Evolutionary conservation across 2,113 vertebrate species (phyloP), one percentile per base, ranked within the genome.

Genomic region (Indicator maculatus): DNA sequence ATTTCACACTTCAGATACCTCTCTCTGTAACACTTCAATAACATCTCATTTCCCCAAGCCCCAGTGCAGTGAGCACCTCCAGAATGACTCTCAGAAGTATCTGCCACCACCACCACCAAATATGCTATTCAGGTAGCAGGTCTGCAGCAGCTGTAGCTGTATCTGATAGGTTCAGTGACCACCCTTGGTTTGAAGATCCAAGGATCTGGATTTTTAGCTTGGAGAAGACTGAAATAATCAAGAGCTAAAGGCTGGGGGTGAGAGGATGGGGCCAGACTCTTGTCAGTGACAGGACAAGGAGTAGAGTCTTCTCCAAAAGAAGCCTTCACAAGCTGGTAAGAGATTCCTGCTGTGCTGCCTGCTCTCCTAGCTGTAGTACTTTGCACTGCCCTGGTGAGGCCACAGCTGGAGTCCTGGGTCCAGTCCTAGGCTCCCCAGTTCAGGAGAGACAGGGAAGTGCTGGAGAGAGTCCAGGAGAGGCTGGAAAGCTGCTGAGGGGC

Each of bases 271-370:
- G 47, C 47, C 47, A 50, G 47, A 50, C 21, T 45, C 16, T 19
- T 16, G 15, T 45, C 17, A 45, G 45, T 45, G 41, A 41, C 41
- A 41, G 41, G 41, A 41, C 41, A 41, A 36, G 36, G 36, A 36
- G 36, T 36, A 98, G 99, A 8, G 98, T 99, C 84, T 99, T 99
- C 96, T 98, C 98, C 92, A 97, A 93, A 72, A 98, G 98, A 93
- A 99, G 98, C 67, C 95, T 99, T 82, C 98, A 98, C 39, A 99
- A 99, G 83, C 98, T 99, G 99, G 99, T 99, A 97, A 93, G 95
- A 18, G 20, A 28, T 47, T 13, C 50, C 26, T 84, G 80, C 8
- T 26, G n/a, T 5, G 12, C 28, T 52, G 76, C 16, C 50, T 55
- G 47, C 5, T 39, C 47, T 36, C n/a, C 39, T 45, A 27, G 33